A percentile compares a stretch with the other conserved stretches of the same genome.
Conservation (phyloP, 2,888 invertebrate genomes). For the Caenorhabditis doughertyi region DNA sequence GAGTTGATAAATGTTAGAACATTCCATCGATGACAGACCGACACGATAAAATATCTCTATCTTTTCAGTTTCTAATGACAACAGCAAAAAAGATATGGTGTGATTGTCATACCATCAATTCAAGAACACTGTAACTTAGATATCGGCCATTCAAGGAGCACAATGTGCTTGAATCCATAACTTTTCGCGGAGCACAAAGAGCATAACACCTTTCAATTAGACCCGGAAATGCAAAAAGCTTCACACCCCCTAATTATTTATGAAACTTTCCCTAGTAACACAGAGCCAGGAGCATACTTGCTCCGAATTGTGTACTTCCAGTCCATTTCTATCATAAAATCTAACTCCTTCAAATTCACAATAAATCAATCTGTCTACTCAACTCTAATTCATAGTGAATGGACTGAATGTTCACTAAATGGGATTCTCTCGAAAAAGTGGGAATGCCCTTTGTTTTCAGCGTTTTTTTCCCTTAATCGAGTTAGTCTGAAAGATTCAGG, state of each 20-base stretch:
- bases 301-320: no score
- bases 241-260: no score
- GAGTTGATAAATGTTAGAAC: constrained; percentile 19
- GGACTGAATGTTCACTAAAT: constrained; percentile 8
- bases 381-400: constrained; percentile 7
- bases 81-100: not conserved
- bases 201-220: no score
- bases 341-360: not conserved
- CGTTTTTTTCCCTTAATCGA: constrained; percentile 30
- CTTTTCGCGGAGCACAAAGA: no score
- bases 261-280: no score
- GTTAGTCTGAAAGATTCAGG: constrained; percentile 2
- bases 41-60: not conserved
- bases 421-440: not conserved
- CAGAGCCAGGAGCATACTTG: no score
- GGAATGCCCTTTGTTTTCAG: constrained; percentile 16
- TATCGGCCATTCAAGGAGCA: no score
- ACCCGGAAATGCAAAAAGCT: no score
- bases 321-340: not conserved
- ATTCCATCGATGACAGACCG: constrained; percentile 1
- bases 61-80: not conserved
- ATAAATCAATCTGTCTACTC: constrained; percentile 24
- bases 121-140: no score
- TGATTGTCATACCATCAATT: constrained; percentile 4
- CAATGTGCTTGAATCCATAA: no score